Evolutionary conservation across 2,888 invertebrate genomes (phyloP), one percentile per base, ranked within the genome.

Genomic region (Cybosia mesomella): DNA sequence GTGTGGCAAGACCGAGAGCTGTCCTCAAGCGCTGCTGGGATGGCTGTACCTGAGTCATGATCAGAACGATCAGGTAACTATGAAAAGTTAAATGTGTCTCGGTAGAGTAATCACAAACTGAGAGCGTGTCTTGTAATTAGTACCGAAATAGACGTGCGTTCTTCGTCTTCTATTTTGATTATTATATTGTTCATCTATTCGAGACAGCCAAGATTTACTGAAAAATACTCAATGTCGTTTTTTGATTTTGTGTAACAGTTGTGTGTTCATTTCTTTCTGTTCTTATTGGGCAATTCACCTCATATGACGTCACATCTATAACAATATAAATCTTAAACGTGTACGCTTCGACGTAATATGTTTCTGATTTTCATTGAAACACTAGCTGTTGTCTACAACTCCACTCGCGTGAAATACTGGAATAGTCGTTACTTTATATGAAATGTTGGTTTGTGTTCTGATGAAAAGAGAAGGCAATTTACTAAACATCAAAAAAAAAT

Each of bases 41-140:
- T 95, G 94, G 94, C 89, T 94, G 59, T 94, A 92, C 79, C 83
- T 93, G 74, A 89, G 90, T 18, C 91, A 89, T 67, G 94, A 94
- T 66, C 93, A 94, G 71, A 94, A 93, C 81, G 94, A 94, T 73
- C 94, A 93, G 94, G 94, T 64, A 69, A 60, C n/a, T 58, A 58
- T 59, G 21, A 32, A 28, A 24, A 36, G 55, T n/a, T 28, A 7
- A 22, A 59, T 24, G 24, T 53, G 4, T 18, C 5, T 18, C 24
- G n/a, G 13, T 22, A 15, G 15, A 32, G 32, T 49, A 21, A 62
- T 61, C 28, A 39, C 18, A 60, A 34, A 7, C 21, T 58, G 8
- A 43, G 60, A 68, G 58, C 53, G 22, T 74, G 64, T 63, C 69
- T 39, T 68, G 55, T 66, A 71, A 70, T 70, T 53, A 53, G 70